A percentile compares a stretch with the other conserved stretches of the same genome.
Conservation (phyloP, 92 coral and sea anemone species). For the Paramuricea clavata region DNA sequence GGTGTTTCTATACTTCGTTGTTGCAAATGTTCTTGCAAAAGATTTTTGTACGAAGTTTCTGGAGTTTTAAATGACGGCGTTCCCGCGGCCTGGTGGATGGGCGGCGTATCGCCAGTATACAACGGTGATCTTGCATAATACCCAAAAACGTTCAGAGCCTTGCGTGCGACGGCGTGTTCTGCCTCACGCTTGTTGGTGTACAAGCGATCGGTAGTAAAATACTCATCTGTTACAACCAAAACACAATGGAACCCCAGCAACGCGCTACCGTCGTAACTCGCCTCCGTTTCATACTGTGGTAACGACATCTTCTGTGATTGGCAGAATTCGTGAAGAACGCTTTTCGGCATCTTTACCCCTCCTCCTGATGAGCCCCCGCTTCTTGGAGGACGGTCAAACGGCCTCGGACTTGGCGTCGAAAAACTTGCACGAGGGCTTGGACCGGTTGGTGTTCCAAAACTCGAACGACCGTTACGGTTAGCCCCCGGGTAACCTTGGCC, state of each 20-base stretch:
- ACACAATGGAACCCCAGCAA: slow-evolving; percentile 23
- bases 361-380: not conserved
- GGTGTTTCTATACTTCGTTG: slow-evolving; percentile 82
- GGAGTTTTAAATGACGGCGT: not conserved
- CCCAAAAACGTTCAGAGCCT: slow-evolving; percentile 7
- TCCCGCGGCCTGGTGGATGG: not conserved
- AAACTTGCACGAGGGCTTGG: not conserved
- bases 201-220: not conserved
- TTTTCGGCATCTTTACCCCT: slow-evolving; percentile 47
- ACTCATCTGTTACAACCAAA: slow-evolving; percentile 15
- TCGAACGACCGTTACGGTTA: not conserved
- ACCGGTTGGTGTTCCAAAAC: too few species aligned
- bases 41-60: slow-evolving; percentile 78
- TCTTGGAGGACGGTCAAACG: not conserved
- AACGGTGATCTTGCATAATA: slow-evolving; percentile 39
- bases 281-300: slow-evolving; percentile 70
- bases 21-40: slow-evolving; percentile 86
- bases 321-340: slow-evolving; percentile 73
- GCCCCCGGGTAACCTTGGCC: not conserved
- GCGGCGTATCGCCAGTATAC: not conserved
- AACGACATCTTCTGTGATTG: slow-evolving; percentile 62
- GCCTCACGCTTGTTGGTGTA: slow-evolving; percentile 41
- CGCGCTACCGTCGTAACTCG: slow-evolving; percentile 3
- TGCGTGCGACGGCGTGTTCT: slow-evolving; percentile 33
- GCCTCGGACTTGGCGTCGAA: not conserved